A percentile compares a stretch with the other conserved stretches of the same genome.
Conservation (phyloP, 2,797 vertebrate genomes). For the Brachymystax lenok region DNA sequence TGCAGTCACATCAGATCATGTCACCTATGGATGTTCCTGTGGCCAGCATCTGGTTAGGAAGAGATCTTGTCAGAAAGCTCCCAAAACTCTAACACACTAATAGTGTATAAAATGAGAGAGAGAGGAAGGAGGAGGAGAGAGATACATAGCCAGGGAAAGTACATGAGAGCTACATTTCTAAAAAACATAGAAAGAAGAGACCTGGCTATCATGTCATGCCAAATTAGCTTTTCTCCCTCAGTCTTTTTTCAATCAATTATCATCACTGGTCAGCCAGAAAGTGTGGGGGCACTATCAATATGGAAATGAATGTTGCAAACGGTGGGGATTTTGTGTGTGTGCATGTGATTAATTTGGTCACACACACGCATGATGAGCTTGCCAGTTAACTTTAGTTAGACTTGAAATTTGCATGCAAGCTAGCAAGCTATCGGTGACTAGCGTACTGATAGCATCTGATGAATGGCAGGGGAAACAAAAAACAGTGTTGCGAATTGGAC, state of each 20-base stretch:
- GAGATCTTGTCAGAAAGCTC: not conserved
- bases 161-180: not conserved
- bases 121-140: not conserved
- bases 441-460: no score
- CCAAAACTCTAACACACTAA: not conserved
- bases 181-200: not conserved
- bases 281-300: not conserved
- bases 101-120: not conserved
- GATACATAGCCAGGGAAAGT: slow-evolving; percentile 15
- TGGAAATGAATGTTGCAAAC: not conserved
- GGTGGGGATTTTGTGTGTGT: not conserved
- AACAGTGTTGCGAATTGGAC: no score
- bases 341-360: no score
- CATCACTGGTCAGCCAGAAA: not conserved
- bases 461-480: no score
- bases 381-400: no score
- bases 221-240: not conserved
- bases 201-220: not conserved
- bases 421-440: no score
- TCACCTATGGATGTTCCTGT: not conserved
- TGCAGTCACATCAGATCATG: not conserved
- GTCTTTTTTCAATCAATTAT: slow-evolving; percentile 1
- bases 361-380: no score
- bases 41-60: not conserved
- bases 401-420: no score